phyloP scores from a whole-genome alignment of 2,888 invertebrate genomes.

The Folsomia candida region DNA sequence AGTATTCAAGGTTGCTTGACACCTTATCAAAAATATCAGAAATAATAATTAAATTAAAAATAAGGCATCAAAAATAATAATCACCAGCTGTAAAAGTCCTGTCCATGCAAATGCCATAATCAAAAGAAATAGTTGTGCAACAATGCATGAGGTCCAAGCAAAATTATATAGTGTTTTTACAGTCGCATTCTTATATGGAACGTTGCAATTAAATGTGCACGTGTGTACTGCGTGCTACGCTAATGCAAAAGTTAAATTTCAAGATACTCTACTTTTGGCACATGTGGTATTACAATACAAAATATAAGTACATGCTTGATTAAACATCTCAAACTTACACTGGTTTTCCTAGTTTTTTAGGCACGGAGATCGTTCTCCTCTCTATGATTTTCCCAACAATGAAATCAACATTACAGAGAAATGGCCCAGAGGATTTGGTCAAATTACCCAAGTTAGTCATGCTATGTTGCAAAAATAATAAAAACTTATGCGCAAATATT shows the following conservation, averaged over 20 bases:
- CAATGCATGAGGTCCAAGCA: not conserved
- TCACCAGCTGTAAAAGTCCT: too few species aligned
- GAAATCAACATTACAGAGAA: not conserved
- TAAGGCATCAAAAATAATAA: too few species aligned
- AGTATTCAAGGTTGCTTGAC: too few species aligned
- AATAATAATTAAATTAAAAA: too few species aligned
- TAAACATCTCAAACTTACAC: not conserved
- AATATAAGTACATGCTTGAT: not conserved
- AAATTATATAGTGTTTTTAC: not conserved
- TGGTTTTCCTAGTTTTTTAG: not conserved
- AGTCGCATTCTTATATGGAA: not conserved
- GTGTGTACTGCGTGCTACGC: not conserved
- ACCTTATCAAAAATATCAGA: too few species aligned
- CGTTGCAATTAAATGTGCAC: not conserved
- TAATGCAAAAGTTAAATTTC: not conserved
- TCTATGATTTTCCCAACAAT: conserved; percentile 9
- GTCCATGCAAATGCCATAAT: too few species aligned
- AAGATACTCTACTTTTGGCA: not conserved
- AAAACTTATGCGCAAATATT: not conserved
- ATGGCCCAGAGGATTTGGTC: not conserved
- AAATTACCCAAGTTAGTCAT: not conserved
- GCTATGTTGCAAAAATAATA: not conserved
- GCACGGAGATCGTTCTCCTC: conserved; percentile 3
- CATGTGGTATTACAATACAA: not conserved
- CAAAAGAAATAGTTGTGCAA: too few species aligned